A percentile compares a stretch with the other conserved stretches of the same genome.
These are phyloP conservation scores for Gila robusta DNA, from an alignment of 2,797 vertebrate genomes.

Conservation along the genomic window DNA sequence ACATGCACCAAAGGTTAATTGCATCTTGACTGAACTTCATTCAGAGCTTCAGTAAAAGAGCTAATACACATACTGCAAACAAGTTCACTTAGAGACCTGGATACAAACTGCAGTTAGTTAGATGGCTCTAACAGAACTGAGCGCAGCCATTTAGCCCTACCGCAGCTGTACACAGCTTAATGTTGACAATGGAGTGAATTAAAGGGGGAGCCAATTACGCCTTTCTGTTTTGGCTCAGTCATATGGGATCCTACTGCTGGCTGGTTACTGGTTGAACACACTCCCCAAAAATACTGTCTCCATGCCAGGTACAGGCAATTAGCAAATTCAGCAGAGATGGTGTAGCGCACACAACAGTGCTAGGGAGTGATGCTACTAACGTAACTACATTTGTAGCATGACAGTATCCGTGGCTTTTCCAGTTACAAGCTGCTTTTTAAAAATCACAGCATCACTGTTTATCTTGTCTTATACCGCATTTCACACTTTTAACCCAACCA, in stretches of 20 bases:
- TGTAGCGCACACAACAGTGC: background rate
- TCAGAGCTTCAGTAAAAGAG: constrained; percentile 1
- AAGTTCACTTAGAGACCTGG: constrained; percentile 9
- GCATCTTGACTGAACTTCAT: background rate
- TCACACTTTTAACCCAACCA: background rate
- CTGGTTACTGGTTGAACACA: constrained; percentile 42
- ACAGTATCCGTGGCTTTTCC: background rate
- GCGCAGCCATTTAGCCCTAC: constrained; percentile 12
- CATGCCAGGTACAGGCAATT: constrained; percentile 32
- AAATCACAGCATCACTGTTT: background rate
- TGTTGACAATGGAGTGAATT: constrained; percentile 29
- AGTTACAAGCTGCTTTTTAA: background rate
- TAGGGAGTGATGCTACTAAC: background rate
- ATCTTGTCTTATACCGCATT: background rate
- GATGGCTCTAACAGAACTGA: constrained; percentile 16
- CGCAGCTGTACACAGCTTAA: constrained; percentile 44
- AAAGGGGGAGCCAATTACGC: constrained; percentile 47
- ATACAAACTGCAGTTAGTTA: constrained; percentile 1
- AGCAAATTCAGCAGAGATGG: constrained; percentile 24
- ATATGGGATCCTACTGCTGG: constrained; percentile 24
- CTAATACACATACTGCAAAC: background rate
- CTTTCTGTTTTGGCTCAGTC: constrained; percentile 25
- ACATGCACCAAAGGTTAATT: background rate
- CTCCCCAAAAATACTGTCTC: background rate
- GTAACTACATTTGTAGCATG: background rate